Conservation (phyloP, 2,888 invertebrate genomes). For the Heliconius hortense region DNA sequence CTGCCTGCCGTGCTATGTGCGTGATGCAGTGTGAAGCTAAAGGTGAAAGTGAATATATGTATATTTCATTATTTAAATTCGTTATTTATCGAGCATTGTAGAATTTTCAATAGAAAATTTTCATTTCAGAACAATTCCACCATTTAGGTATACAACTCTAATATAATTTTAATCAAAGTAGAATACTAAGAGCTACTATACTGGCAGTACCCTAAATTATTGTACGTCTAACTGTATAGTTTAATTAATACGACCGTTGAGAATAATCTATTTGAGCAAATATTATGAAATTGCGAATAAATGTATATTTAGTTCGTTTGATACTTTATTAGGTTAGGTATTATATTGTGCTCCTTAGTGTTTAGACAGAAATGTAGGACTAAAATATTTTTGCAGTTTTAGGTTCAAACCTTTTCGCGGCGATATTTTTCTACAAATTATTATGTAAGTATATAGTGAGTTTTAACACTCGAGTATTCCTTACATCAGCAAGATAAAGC, state of each 20-base stretch:
- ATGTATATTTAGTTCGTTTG: constrained; percentile 5
- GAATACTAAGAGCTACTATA: constrained; percentile 7
- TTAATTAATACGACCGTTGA: constrained; percentile 23
- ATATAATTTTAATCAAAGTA: constrained; percentile 11
- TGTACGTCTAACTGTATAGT: constrained; percentile 19
- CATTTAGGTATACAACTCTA: background rate
- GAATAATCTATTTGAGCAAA: constrained; percentile 23
- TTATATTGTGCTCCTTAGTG: background rate
- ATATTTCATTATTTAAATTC: background rate
- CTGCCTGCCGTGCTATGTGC: background rate
- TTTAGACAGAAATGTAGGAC: background rate
- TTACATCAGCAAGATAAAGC: background rate
- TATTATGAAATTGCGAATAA: constrained; percentile 14
- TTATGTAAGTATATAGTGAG: too few species aligned
- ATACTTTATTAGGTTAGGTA: background rate
- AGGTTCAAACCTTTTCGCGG: too few species aligned
- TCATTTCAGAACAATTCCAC: background rate
- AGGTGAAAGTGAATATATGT: background rate
- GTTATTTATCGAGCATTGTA: background rate
- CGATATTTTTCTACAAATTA: too few species aligned
- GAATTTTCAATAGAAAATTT: background rate
- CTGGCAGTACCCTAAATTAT: constrained; percentile 7
- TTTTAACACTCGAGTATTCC: background rate
- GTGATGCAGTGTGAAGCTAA: too few species aligned
- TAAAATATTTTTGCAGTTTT: background rate